These are phyloP conservation scores for Rugalucina vietnamica DNA, from an alignment of 2,888 invertebrate species.

Conservation along the genomic window DNA sequence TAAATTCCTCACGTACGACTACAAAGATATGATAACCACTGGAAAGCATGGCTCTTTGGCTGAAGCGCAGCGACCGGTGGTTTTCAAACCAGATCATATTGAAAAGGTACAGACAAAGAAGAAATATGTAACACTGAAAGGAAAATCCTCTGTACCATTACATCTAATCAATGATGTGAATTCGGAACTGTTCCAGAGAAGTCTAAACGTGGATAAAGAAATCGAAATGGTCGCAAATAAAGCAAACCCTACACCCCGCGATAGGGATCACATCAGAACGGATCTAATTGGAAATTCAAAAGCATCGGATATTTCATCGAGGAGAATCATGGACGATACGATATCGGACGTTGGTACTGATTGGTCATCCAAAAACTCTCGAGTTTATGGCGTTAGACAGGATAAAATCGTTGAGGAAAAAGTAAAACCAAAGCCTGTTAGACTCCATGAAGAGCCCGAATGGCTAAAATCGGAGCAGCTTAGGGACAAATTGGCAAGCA, in stretches of 20 bases:
- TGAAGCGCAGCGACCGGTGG: slow-evolving; percentile 66
- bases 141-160: slow-evolving; percentile 70
- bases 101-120: slow-evolving; percentile 76
- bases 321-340: neutral
- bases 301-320: slow-evolving; percentile 8
- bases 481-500: slow-evolving; percentile 51
- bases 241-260: neutral
- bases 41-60: neutral
- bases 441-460: slow-evolving; percentile 40
- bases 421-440: slow-evolving; percentile 1
- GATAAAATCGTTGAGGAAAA: neutral
- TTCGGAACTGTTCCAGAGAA: slow-evolving; percentile 72
- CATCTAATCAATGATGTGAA: slow-evolving; percentile 73
- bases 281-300: neutral
- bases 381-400: neutral
- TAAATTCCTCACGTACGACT: slow-evolving; percentile 59
- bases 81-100: slow-evolving; percentile 78
- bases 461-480: slow-evolving; percentile 55
- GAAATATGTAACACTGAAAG: slow-evolving; percentile 71
- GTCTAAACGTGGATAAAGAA: slow-evolving; percentile 35
- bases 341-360: neutral
- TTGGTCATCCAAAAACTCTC: slow-evolving; percentile 6
- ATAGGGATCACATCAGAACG: neutral
- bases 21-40: slow-evolving; percentile 42
- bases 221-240: neutral